These are phyloP conservation scores for Anthoscopus minutus DNA, from an alignment of 2,113 vertebrate species.

Conservation along the genomic window DNA sequence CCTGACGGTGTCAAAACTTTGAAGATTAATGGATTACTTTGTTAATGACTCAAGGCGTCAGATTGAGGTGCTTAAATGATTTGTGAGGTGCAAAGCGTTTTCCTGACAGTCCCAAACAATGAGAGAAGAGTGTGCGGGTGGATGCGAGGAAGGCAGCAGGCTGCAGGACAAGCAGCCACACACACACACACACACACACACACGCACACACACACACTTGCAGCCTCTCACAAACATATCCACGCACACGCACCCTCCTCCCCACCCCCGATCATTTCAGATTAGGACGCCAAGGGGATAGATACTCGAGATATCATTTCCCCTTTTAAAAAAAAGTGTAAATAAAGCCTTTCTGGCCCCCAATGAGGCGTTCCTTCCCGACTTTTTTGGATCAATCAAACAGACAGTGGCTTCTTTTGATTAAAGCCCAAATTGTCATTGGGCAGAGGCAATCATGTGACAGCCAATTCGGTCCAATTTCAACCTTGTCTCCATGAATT, in stretches of 20 bases:
- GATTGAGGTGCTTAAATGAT: conserved; percentile 84
- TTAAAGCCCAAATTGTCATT: conserved; percentile 99
- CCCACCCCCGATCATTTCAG: conserved; percentile 21
- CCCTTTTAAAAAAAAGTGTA: conserved; percentile 80
- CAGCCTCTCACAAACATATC: conserved; percentile 25
- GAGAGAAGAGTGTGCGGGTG: conserved; percentile 81
- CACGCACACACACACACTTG: not conserved
- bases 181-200: not conserved
- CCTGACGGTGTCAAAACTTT: conserved; percentile 81
- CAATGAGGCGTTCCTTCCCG: conserved; percentile 94
- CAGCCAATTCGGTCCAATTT: conserved; percentile 98
- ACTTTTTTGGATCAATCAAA: conserved; percentile 99
- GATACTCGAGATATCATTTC: conserved; percentile 57
- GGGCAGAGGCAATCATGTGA: conserved; percentile 99
- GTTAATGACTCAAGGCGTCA: conserved; percentile 86
- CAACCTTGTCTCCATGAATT: conserved; percentile 97
- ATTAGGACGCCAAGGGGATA: conserved; percentile 58
- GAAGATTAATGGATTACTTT: conserved; percentile 88
- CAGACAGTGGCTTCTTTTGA: conserved; percentile 99
- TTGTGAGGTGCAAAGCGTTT: conserved; percentile 85
- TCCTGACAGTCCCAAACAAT: conserved; percentile 92
- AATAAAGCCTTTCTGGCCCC: conserved; percentile 89
- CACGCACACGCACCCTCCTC: conserved; percentile 2
- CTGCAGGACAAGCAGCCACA: conserved; percentile 52
- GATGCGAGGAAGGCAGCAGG: conserved; percentile 69